phyloP scores from a whole-genome alignment of 2,113 vertebrate species.

The Alligator sinensis region DNA sequence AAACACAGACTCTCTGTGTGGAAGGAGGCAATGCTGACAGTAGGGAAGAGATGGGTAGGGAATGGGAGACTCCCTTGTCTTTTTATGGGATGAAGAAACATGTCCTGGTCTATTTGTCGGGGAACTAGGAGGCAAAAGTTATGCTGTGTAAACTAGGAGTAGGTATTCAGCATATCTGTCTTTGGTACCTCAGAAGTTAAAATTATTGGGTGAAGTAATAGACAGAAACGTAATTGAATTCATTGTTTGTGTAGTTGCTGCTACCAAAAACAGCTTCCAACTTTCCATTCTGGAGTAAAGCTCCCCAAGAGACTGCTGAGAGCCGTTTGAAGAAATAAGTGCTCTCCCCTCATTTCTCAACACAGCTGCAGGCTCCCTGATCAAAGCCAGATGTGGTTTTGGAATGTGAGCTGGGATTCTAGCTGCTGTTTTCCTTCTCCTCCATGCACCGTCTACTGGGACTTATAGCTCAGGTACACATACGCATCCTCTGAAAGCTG shows the following conservation, averaged over 20 bases:
- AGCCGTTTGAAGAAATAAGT: neutral
- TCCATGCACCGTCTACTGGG: neutral
- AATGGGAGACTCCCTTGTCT: neutral
- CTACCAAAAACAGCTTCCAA: neutral
- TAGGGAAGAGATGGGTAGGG: neutral
- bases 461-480: conserved; percentile 25
- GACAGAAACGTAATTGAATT: neutral
- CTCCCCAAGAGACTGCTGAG: fast-evolving
- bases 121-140: neutral
- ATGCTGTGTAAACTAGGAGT: neutral
- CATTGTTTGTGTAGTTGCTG: neutral
- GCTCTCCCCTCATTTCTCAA: neutral
- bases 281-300: neutral
- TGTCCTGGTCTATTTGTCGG: neutral
- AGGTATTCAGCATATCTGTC: neutral
- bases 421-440: neutral
- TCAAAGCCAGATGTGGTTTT: conserved; percentile 22
- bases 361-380: conserved; percentile 37
- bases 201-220: neutral
- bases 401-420: neutral
- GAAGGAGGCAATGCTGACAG: neutral
- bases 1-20: neutral
- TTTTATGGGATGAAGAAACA: neutral
- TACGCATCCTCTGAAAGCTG: neutral
- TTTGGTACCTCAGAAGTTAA: neutral